phyloP scores from a whole-genome alignment of 2,797 vertebrate genomes.

The Sebastes cheni region DNA sequence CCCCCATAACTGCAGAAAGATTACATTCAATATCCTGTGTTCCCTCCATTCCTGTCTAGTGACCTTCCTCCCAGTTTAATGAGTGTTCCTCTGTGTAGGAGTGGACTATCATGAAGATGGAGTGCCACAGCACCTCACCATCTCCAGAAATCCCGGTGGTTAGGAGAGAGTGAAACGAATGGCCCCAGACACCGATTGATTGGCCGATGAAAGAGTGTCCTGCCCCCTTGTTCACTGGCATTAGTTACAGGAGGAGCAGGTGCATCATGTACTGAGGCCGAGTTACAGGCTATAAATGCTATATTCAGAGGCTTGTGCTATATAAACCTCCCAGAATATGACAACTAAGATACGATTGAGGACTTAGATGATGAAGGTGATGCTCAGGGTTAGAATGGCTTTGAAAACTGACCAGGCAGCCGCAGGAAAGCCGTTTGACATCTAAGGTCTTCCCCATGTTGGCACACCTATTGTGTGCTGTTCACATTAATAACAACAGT shows the following conservation, averaged over 20 bases:
- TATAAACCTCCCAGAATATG: conserved; percentile 20
- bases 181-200: conserved; percentile 76
- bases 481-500: neutral
- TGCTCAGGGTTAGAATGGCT: conserved; percentile 1
- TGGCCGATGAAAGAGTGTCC: conserved; percentile 77
- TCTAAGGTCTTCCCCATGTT: neutral
- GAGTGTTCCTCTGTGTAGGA: conserved; percentile 57
- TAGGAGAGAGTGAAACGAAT: conserved; percentile 77
- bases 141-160: conserved; percentile 70
- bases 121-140: conserved; percentile 59
- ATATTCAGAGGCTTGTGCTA: conserved; percentile 2
- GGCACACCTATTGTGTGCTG: neutral
- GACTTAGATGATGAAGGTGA: conserved; percentile 23
- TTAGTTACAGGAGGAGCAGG: conserved; percentile 69
- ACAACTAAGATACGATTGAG: conserved; percentile 1
- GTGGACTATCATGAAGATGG: conserved; percentile 71
- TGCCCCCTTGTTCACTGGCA: conserved; percentile 71
- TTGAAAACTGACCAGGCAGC: conserved; percentile 23
- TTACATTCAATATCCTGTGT: conserved; percentile 17
- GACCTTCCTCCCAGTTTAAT: conserved; percentile 56
- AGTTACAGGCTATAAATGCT: conserved; percentile 12
- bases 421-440: conserved; percentile 13
- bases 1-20: conserved; percentile 5
- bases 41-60: conserved; percentile 25
- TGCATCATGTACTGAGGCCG: conserved; percentile 34